Percentiles rank a stretch among this genome's conserved stretches.
phyloP scores from a whole-genome alignment of 1,140 invertebrate genomes.

The Plectus sambesii region DNA sequence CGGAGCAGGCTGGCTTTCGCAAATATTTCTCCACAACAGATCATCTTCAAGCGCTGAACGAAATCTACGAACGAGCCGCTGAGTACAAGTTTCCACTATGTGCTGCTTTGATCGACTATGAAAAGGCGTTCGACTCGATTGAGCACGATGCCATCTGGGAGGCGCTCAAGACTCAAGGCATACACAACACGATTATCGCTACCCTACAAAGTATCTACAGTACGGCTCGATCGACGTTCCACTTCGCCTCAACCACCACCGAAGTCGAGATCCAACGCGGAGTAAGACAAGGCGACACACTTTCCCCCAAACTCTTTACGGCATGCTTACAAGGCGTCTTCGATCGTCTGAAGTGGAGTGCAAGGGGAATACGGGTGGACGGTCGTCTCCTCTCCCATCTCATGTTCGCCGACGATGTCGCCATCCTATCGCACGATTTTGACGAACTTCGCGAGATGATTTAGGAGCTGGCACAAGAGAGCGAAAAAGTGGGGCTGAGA shows the following conservation, averaged over 20 bases:
- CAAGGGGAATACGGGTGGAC: constrained; percentile 6
- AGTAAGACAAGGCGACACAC: constrained; percentile 51
- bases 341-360: constrained; percentile 7
- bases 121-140: constrained; percentile 37
- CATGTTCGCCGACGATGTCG: constrained; percentile 44
- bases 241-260: neutral
- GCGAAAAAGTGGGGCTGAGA: constrained; percentile 8
- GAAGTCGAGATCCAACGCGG: constrained; percentile 32
- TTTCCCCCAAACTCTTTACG: constrained; percentile 51
- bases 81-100: constrained; percentile 31
- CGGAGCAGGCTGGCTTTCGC: constrained; percentile 22
- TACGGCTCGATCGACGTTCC: constrained; percentile 2
- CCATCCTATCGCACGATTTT: constrained; percentile 20
- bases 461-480: constrained; percentile 4
- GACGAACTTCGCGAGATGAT: constrained; percentile 17
- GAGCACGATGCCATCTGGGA: constrained; percentile 17
- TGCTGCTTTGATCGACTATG: constrained; percentile 32
- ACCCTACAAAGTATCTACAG: constrained; percentile 9
- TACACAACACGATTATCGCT: constrained; percentile 7
- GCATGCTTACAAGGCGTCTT: constrained; percentile 47
- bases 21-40: constrained; percentile 21
- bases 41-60: constrained; percentile 17
- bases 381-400: constrained; percentile 16
- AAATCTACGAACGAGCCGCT: constrained; percentile 25
- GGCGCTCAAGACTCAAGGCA: constrained; percentile 8